Percentiles rank a stretch among this genome's conserved stretches.
Conservation (phyloP, 1,140 invertebrate species). For the Formica selysi region DNA sequence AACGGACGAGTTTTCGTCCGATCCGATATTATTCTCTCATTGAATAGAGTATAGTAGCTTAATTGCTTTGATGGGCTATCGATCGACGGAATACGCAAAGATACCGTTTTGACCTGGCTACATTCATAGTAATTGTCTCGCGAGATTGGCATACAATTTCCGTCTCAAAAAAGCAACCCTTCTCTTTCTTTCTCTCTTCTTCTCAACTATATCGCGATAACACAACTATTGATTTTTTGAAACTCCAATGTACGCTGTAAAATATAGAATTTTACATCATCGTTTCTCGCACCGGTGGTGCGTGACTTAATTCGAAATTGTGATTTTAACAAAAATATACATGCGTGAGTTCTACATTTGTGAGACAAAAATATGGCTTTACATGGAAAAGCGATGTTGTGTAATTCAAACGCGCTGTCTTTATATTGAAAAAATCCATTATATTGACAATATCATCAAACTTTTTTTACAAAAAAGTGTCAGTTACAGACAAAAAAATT, state of each 20-base stretch:
- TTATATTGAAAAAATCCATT: neutral
- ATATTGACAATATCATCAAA: slow-evolving; percentile 22
- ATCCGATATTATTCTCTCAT: too few species aligned
- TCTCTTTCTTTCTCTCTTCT: neutral
- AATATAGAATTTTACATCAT: slow-evolving; percentile 28
- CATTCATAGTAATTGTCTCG: slow-evolving; percentile 73
- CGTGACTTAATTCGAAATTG: slow-evolving; percentile 43
- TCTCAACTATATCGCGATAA: slow-evolving; percentile 53
- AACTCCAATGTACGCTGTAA: neutral
- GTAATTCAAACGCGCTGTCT: slow-evolving; percentile 18
- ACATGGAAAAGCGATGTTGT: neutral
- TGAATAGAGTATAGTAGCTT: too few species aligned
- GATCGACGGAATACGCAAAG: slow-evolving; percentile 69
- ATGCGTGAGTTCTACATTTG: neutral
- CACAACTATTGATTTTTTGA: slow-evolving; percentile 3
- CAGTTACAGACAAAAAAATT: slow-evolving; percentile 1
- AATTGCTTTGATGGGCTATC: slow-evolving; percentile 73
- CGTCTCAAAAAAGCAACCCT: slow-evolving; percentile 64
- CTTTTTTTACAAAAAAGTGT: neutral
- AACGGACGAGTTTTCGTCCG: too few species aligned
- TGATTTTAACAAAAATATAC: slow-evolving; percentile 51
- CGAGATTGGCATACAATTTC: slow-evolving; percentile 78
- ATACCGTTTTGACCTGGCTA: slow-evolving; percentile 75
- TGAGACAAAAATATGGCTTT: slow-evolving; percentile 19
- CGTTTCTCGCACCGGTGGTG: slow-evolving; percentile 40